A percentile compares a stretch with the other conserved stretches of the same genome.
Conservation (phyloP, 2,113 vertebrate genomes). For the Melospiza georgiana region DNA sequence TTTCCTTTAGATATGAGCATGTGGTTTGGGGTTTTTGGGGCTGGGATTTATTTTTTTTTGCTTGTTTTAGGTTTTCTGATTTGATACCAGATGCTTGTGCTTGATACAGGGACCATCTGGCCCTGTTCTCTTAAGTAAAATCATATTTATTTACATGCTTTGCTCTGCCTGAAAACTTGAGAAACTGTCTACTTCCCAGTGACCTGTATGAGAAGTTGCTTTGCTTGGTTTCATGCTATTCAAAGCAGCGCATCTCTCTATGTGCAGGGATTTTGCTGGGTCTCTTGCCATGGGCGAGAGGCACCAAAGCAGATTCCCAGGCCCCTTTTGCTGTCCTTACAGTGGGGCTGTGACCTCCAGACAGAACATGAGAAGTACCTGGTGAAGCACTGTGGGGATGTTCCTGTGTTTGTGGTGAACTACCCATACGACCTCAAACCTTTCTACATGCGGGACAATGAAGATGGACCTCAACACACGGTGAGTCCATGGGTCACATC, state of each 20-base stretch:
- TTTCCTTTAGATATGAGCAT: not conserved
- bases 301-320: not conserved
- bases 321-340: conserved; percentile 26
- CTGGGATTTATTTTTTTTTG: not conserved
- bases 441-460: conserved; percentile 95
- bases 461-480: conserved; percentile 81
- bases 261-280: not conserved
- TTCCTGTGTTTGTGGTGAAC: conserved; percentile 91
- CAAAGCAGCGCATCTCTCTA: rapidly evolving
- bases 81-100: not conserved
- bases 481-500: conserved; percentile 70
- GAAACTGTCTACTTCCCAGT: not conserved
- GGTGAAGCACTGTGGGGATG: conserved; percentile 87
- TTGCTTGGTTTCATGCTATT: not conserved
- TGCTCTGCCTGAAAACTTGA: not conserved
- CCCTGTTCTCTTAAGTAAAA: not conserved
- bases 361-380: conserved; percentile 94
- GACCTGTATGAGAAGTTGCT: not conserved
- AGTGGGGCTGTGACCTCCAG: conserved; percentile 96
- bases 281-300: not conserved
- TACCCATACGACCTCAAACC: conserved; percentile 92
- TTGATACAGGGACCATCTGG: not conserved
- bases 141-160: not conserved
- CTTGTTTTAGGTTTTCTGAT: not conserved
- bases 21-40: not conserved